A percentile compares a stretch with the other conserved stretches of the same genome.
phyloP scores from a whole-genome alignment of 2,113 vertebrate genomes.

The Fregetta grallaria region DNA sequence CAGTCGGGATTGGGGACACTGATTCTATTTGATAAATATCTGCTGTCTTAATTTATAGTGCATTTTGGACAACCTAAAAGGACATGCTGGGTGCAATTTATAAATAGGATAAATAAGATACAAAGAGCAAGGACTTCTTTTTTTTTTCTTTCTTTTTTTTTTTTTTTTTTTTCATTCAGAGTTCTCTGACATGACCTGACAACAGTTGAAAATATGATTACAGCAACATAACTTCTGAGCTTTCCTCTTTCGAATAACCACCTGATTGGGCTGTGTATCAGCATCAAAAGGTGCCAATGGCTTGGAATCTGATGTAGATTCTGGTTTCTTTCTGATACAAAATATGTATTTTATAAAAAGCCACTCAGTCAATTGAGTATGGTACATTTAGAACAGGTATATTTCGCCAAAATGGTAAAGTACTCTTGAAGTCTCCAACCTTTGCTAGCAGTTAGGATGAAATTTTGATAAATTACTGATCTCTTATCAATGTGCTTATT shows the following conservation, averaged over 20 bases:
- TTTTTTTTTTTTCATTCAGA: neutral
- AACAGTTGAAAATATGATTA: neutral
- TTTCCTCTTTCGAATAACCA: neutral
- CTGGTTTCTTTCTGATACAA: neutral
- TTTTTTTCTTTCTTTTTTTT: neutral
- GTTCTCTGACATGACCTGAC: neutral
- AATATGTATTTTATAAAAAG: neutral
- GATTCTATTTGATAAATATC: constrained; percentile 12
- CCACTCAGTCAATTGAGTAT: neutral
- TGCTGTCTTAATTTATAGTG: neutral
- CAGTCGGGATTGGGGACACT: neutral
- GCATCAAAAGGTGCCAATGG: neutral
- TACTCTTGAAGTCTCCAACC: neutral
- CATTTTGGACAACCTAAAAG: neutral
- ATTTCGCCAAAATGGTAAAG: neutral
- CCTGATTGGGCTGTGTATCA: neutral
- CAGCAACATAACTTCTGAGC: neutral
- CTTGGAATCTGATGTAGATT: neutral
- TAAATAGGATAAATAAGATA: neutral
- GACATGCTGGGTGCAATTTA: neutral
- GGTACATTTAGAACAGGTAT: neutral
- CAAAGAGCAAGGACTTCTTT: neutral
- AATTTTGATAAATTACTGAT: neutral
- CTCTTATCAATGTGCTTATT: neutral
- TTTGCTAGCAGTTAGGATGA: neutral